Percentiles rank a stretch among this genome's conserved stretches.
Evolutionary conservation across 2,797 vertebrate species (phyloP).

Genomic region (Myotis pilosus): DNA sequence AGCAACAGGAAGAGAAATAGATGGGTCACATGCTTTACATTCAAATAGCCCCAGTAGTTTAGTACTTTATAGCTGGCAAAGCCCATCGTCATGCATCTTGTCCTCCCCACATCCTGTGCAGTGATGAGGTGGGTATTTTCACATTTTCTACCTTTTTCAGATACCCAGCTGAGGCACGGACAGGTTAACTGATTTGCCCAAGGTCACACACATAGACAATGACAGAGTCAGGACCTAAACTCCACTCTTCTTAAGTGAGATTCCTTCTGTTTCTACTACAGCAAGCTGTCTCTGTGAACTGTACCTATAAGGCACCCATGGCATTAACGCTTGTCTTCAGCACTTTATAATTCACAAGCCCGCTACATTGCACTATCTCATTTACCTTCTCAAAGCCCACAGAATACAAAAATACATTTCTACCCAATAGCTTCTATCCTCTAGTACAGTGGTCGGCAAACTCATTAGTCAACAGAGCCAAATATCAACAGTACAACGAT

Average conservation of each 20-base stretch:
- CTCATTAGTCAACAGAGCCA: too few relatives aligned
- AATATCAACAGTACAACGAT: too few relatives aligned
- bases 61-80: neutral
- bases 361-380: neutral
- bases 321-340: neutral
- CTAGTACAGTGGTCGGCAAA: too few relatives aligned
- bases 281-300: neutral
- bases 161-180: neutral
- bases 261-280: neutral
- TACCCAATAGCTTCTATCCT: neutral
- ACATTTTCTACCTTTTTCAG: neutral
- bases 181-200: neutral
- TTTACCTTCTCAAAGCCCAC: neutral
- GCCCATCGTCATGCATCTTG: neutral
- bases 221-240: neutral
- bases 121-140: neutral
- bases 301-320: accelerated
- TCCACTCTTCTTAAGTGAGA: neutral
- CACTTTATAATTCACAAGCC: neutral
- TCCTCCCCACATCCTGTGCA: neutral
- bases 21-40: accelerated
- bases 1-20: neutral
- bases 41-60: neutral
- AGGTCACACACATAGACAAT: neutral
- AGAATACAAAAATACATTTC: neutral